phyloP scores from a whole-genome alignment of 1,140 invertebrate species.

The Saxidomus purpurata region DNA sequence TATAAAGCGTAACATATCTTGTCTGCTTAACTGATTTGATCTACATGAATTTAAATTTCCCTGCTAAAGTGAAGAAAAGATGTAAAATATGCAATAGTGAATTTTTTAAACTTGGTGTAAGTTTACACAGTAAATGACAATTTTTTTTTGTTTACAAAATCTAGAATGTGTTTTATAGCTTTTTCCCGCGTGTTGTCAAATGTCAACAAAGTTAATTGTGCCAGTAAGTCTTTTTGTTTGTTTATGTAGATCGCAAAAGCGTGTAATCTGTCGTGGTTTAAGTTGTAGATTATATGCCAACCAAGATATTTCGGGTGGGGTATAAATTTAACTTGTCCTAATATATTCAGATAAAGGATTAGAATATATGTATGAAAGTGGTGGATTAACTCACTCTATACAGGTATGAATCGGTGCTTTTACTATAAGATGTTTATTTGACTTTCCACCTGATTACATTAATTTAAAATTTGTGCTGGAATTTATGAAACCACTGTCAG shows the following conservation, averaged over 20 bases:
- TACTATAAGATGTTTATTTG: not conserved
- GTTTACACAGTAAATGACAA: too few species aligned
- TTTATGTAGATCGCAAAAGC: constrained; percentile 22
- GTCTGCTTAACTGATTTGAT: not conserved
- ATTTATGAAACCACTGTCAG: too few species aligned
- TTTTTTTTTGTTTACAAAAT: constrained; percentile 1
- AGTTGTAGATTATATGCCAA: constrained; percentile 1
- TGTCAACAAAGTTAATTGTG: not conserved
- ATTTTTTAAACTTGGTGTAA: not conserved
- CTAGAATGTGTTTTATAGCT: not conserved
- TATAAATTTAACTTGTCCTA: not conserved
- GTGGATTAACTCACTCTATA: not conserved
- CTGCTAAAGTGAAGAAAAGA: not conserved
- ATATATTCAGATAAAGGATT: constrained; percentile 16
- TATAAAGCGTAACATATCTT: constrained; percentile 29
- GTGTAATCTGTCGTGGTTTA: constrained; percentile 13
- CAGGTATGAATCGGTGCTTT: not conserved
- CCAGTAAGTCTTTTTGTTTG: constrained; percentile 16
- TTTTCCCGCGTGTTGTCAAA: constrained; percentile 37
- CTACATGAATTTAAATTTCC: not conserved
- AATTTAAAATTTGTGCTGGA: too few species aligned
- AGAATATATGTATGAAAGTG: not conserved
- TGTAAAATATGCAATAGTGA: not conserved
- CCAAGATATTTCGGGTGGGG: constrained; percentile 39
- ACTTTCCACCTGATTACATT: too few species aligned